Conservation (phyloP, 2,797 vertebrate genomes). For the Melanotaenia parkinsoni region DNA sequence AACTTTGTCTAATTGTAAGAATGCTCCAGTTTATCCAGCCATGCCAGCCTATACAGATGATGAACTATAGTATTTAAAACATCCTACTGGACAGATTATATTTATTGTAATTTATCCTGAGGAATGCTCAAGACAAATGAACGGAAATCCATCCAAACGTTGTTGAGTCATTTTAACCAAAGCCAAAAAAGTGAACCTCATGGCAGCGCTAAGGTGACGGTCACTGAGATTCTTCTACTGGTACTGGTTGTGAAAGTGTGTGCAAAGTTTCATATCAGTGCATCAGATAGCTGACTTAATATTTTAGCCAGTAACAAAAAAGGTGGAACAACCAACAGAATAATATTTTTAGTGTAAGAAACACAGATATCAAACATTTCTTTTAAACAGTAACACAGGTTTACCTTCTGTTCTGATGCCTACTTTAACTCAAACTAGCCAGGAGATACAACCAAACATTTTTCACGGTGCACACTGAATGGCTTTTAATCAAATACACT, state of each 20-base stretch:
- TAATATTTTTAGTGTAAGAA: background rate
- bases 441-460: background rate
- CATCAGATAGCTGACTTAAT: background rate
- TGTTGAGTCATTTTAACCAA: background rate
- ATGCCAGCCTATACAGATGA: fast-evolving
- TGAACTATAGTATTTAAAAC: background rate
- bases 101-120: background rate
- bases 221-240: background rate
- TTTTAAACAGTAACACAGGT: background rate
- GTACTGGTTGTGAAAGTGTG: background rate
- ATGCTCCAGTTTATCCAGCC: background rate
- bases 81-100: background rate
- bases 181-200: background rate
- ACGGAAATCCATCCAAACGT: background rate
- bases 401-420: too few species aligned
- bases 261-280: background rate
- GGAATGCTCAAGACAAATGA: background rate
- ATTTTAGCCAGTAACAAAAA: background rate
- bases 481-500: too few species aligned
- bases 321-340: slow-evolving; percentile 4
- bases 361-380: too few species aligned
- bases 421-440: slow-evolving; percentile 2
- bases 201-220: too few species aligned
- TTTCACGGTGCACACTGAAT: too few species aligned
- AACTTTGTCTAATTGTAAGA: background rate